These are phyloP conservation scores for Bostrychus sinensis DNA, from an alignment of 2,113 vertebrate species.

Conservation along the genomic window DNA sequence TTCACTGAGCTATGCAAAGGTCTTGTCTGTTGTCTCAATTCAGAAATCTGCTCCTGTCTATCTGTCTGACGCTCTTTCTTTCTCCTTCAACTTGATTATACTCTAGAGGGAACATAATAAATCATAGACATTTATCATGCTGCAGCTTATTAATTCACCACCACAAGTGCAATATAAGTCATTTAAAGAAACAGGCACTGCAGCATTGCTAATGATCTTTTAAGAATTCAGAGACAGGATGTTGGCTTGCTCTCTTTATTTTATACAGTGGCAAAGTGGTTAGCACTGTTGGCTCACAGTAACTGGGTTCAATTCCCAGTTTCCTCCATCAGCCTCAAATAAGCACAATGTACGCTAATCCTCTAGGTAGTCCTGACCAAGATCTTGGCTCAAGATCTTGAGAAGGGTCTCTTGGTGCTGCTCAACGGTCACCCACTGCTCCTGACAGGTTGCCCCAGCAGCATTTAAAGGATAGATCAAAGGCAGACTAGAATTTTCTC, in stretches of 20 bases:
- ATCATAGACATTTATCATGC: constrained; percentile 76
- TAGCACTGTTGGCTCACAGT: no score
- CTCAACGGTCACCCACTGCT: no score
- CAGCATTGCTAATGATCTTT: constrained; percentile 17
- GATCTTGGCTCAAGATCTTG: no score
- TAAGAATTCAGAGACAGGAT: constrained; percentile 41
- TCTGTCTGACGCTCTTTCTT: constrained; percentile 40
- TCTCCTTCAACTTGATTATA: constrained; percentile 70
- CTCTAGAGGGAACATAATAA: constrained; percentile 72
- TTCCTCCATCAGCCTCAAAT: background rate
- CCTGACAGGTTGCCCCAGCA: no score
- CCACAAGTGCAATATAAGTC: constrained; percentile 70
- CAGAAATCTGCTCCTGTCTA: constrained; percentile 27
- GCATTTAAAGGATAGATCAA: no score
- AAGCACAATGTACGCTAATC: no score
- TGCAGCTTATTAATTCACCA: constrained; percentile 77
- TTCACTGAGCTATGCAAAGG: constrained; percentile 48
- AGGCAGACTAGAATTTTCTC: no score
- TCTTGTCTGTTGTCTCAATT: constrained; percentile 44
- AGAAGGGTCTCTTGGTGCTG: no score
- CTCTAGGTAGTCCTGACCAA: no score
- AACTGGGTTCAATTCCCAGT: background rate
- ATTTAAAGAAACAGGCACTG: constrained; percentile 65
- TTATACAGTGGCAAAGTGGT: no score
- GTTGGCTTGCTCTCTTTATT: no score